Evolutionary conservation across 1,140 invertebrate species (phyloP), one percentile per base, ranked within the genome.

Genomic region (Glossosoma conforme): DNA sequence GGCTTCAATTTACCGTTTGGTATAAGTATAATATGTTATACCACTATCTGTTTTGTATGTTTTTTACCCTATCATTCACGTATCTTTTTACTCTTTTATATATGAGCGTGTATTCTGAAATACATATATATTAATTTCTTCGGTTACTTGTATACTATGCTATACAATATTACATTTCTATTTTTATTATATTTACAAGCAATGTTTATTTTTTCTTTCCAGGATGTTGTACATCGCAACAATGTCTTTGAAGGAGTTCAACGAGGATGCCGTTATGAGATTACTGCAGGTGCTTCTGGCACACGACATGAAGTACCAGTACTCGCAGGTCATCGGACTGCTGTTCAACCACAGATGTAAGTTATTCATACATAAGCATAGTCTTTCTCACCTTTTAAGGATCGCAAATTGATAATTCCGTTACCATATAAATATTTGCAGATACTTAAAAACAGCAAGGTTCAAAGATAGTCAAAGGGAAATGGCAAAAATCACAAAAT

Each of bases 261-360:
- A 44, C 18, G 50, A 53, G 42, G 50, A 57, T 42, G 35, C 46
- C 14, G 47, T 58, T 5, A 3, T 53, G n/a, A 40, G 43, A 28
- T 21, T 58, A 8, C 33, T 58, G n/a, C 49, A 58, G 33, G 11
- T 58, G 2, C 21, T 46, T 25, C 30, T 58, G 24, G 21, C 21
- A 17, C 41, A 42, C 22, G 36, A 58, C 13, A 53, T 41, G 30
- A 44, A 45, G 10, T 20, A 49, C 17, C 11, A 43, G 10, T 58
- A 44, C 36, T 19, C 45, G 6, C 5, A 33, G 18, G 30, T 58
- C 9, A 45, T 58, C 2, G 15, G 33, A 11, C 32, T 17, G n/a
- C 21, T 58, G n/a, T 53, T 58, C 36, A 42, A 53, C 17, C 50
- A 58, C 35, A 44, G 41, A 53, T 38, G 55, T 58, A 50, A 41